These are phyloP conservation scores for Pseudomugil gertrudae DNA, from an alignment of 2,797 vertebrate species.

Conservation along the genomic window DNA sequence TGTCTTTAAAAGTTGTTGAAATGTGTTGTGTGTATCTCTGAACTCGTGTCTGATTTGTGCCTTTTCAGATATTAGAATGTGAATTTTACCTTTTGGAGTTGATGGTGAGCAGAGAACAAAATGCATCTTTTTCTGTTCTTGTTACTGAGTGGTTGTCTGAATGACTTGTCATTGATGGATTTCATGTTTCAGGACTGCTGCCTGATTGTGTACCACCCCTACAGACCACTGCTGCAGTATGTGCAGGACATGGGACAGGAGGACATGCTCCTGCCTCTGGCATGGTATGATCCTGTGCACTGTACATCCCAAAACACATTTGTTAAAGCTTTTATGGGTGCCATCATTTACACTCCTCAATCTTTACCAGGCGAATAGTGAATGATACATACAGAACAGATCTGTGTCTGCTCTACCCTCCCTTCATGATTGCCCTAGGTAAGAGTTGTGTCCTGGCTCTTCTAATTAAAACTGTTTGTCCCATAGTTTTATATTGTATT, in stretches of 20 bases:
- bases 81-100: constrained; percentile 99
- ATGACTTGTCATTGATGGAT: not conserved
- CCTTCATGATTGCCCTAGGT: constrained; percentile 99
- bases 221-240: constrained; percentile 96
- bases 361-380: constrained; percentile 92
- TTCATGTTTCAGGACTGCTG: constrained; percentile 91
- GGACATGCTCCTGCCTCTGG: constrained; percentile 97
- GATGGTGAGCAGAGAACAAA: constrained; percentile 88
- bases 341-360: constrained; percentile 6
- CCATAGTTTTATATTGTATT: too few relatives aligned
- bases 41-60: constrained; percentile 25
- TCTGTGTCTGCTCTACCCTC: constrained; percentile 97
- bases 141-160: not conserved
- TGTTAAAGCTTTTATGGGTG: not conserved
- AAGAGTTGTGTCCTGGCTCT: constrained; percentile 57
- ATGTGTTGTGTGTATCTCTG: constrained; percentile 1
- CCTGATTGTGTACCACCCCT: constrained; percentile 99
- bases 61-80: constrained; percentile 95
- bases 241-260: constrained; percentile 99
- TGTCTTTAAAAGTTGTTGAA: not conserved
- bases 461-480: not conserved
- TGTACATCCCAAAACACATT: not conserved
- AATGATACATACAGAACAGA: constrained; percentile 99
- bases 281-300: constrained; percentile 84
- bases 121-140: not conserved